Base-by-base conservation (phyloP, 2,888 invertebrate genomes). In the Pterobdella sp. region DNA sequence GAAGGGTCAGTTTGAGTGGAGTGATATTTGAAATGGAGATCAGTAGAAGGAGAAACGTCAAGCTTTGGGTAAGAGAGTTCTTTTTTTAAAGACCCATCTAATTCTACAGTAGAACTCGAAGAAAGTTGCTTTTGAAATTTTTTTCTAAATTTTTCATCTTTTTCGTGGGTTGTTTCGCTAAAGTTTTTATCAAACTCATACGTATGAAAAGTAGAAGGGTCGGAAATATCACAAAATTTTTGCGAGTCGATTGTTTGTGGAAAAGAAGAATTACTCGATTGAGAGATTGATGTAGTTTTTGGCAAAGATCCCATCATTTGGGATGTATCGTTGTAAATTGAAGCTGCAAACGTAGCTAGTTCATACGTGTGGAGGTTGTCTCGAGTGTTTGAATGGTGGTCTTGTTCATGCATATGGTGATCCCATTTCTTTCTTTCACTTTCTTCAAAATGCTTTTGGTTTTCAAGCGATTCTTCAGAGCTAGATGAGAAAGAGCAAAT, bases 11-110 rank as follows among this genome's bases (percentile, higher is more conserved):
- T 56, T 56, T 22, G 26, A 56, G 60, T 22, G 18, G 60, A 56
- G n/a, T 22, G 18, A 22, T 56, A 56, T 22, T 56, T 3, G 26
- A 56, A 56, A 26, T 56, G n/a, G n/a, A 56, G 60, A 56, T 4
- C 26, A 14, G 60, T 56, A 0, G 84, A 84, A 0, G 84, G 84
- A 0, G 84, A 84, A 2, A 84, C 84, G 76, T 85, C 84, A 56
- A 84, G 72, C 63, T 85, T 85, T 0, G 85, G 85, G 2, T 84
- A 85, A 18, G 56, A 32, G 1, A 85, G 78, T 72, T 85, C 85
- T 64, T 81, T 82, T 4, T 83, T 82, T 2, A 84, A 84, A 0
- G 84, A 84, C 84, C 84, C 84, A 76, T 83, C 82, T 18, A 79
- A 79, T 10, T 81, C 80, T 0, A 81, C 81, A 1, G 52, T 56